Evolutionary conservation across 1,140 invertebrate species (phyloP), one percentile per base, ranked within the genome.

Genomic region (Hestina assimilis): DNA sequence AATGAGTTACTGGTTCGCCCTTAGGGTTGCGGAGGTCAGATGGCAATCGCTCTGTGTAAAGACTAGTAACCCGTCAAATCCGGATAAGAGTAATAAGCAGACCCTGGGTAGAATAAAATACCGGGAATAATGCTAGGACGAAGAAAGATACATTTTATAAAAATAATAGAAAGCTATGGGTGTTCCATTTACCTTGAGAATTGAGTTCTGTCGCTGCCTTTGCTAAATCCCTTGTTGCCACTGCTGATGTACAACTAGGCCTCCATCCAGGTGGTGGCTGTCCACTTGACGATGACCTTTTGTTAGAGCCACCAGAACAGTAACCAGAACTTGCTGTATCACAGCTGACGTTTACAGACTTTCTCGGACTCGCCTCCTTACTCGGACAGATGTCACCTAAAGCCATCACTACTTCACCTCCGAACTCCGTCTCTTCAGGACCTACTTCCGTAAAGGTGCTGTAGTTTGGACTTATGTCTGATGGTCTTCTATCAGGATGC

Each of bases 391-490:
- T 80, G 50, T 85, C 83, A 14, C 75, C 76, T 9, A 87, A 55
- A 12, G 75, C 68, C 69, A 85, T 79, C 15, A 87, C 82, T 19
- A 80, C 75, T 59, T 84, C 82, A 5, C 75, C 79, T 19, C 80
- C 82, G 41, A 83, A 76, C 40, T 85, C 96, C 57, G 95, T 95
- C 77, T 94, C 87, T 91, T 93, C 88, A 86, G 93, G 72, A 57
- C 91, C 78, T 81, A 92, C 75, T 91, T 92, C 87, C 90, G 92
- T 77, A 91, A 94, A 77, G 84, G 94, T 87, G 87, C 92, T 93
- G 75, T 82, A 91, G 86, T 89, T 89, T 23, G 85, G 88, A 72
- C 90, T 91, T 6, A 91, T 88, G 15, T 90, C 89, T 59, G 90
- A 91, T 8, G 89, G 88, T 41, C 89, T 89, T 69, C 90, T 87